Percentiles rank a stretch among this genome's conserved stretches.
These are phyloP conservation scores for Sinopyrophorus schimmeli DNA, from an alignment of 2,888 invertebrate genomes.

Conservation along the genomic window DNA sequence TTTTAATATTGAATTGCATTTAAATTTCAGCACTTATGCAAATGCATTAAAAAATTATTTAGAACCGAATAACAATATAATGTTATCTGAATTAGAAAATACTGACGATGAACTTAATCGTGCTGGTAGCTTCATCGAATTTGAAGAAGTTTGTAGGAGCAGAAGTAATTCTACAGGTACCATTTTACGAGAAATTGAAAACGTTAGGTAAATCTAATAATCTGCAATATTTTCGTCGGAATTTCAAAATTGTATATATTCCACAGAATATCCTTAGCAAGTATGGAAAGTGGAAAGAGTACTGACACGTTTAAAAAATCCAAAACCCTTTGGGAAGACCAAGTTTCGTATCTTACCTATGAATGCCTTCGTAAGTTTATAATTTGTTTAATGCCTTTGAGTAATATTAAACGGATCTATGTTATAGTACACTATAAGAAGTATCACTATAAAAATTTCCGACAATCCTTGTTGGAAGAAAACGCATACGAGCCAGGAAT, in stretches of 20 bases:
- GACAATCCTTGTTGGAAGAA: slow-evolving; percentile 49
- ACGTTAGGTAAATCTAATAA: slow-evolving; percentile 12
- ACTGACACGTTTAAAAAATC: background rate
- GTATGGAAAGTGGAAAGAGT: slow-evolving; percentile 23
- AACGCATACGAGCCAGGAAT: slow-evolving; percentile 48
- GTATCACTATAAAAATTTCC: slow-evolving; percentile 45
- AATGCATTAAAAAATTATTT: slow-evolving; percentile 24
- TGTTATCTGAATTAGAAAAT: slow-evolving; percentile 42
- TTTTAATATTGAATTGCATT: too few relatives aligned
- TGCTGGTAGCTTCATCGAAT: slow-evolving; percentile 45
- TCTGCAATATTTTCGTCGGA: background rate
- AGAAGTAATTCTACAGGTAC: slow-evolving; percentile 34
- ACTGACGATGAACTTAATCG: slow-evolving; percentile 40
- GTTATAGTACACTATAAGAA: slow-evolving; percentile 47
- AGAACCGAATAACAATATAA: slow-evolving; percentile 18
- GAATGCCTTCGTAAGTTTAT: slow-evolving; percentile 30
- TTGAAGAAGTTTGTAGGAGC: slow-evolving; percentile 41
- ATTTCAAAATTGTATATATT: background rate
- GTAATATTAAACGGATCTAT: background rate
- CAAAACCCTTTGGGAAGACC: background rate
- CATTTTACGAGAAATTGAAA: slow-evolving; percentile 19
- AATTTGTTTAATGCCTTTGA: background rate
- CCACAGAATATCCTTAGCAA: slow-evolving; percentile 26
- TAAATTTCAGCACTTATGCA: slow-evolving; percentile 27
- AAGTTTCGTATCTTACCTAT: slow-evolving; percentile 25